A percentile compares a stretch with the other conserved stretches of the same genome.
These are phyloP conservation scores for Chalcis sispes DNA, from an alignment of 2,888 invertebrate genomes.

Conservation along the genomic window DNA sequence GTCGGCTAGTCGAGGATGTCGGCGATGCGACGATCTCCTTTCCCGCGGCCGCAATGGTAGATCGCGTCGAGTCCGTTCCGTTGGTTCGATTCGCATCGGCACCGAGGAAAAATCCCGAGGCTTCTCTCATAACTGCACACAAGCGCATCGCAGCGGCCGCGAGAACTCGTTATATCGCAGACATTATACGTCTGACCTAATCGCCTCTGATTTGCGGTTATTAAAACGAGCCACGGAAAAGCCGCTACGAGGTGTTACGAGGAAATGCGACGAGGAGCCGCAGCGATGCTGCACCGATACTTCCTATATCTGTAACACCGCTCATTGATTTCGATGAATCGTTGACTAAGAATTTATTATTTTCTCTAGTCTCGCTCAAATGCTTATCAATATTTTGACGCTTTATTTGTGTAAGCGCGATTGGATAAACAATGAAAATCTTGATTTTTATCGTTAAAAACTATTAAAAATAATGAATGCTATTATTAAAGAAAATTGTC, in stretches of 20 bases:
- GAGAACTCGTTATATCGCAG: background rate
- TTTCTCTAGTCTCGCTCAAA: background rate
- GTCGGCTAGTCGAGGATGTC: background rate
- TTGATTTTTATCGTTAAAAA: too few relatives aligned
- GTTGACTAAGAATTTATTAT: background rate
- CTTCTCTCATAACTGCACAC: slow-evolving; percentile 27
- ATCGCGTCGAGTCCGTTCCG: slow-evolving; percentile 8
- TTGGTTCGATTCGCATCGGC: slow-evolving; percentile 38
- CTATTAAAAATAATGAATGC: too few relatives aligned
- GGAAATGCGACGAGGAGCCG: background rate
- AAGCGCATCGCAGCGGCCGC: background rate
- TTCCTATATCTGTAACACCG: background rate
- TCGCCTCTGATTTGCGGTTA: slow-evolving; percentile 47
- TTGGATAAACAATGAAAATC: too few relatives aligned
- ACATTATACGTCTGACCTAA: slow-evolving; percentile 32
- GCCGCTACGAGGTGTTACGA: background rate
- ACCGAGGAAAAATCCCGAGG: slow-evolving; percentile 30
- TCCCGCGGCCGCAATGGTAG: slow-evolving; percentile 13
- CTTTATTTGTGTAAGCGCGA: background rate
- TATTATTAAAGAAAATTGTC: too few relatives aligned
- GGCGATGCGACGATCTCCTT: background rate
- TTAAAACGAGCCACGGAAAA: slow-evolving; percentile 37
- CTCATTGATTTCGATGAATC: slow-evolving; percentile 34
- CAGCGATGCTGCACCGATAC: background rate
- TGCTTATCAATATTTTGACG: too few relatives aligned